Conservation (phyloP, 2,113 vertebrate genomes). For the Uria lomvia region DNA sequence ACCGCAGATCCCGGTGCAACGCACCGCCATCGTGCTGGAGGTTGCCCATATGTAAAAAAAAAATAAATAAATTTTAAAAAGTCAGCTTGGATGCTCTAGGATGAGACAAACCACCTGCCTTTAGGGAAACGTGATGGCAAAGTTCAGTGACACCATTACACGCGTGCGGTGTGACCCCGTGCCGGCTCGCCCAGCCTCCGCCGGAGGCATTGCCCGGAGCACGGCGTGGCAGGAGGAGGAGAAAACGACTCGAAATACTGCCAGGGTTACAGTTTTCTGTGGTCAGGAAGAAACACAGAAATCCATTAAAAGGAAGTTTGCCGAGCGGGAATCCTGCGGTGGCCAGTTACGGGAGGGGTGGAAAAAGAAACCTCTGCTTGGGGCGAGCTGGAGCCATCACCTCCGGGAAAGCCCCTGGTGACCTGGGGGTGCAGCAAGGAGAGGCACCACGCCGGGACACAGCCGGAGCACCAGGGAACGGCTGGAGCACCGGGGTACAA, state of each 20-base stretch:
- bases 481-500: rapidly evolving
- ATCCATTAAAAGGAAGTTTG: conserved; percentile 2
- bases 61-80: too few relatives aligned
- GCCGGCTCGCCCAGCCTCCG: not conserved
- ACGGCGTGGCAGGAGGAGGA: not conserved
- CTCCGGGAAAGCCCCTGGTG: not conserved
- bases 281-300: not conserved
- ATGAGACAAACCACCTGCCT: not conserved
- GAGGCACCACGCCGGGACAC: rapidly evolving
- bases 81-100: not conserved
- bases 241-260: rapidly evolving
- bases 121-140: rapidly evolving
- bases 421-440: not conserved
- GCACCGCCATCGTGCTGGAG: rapidly evolving
- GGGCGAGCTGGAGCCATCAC: not conserved
- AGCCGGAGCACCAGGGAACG: rapidly evolving
- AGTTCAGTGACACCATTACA: rapidly evolving
- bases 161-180: rapidly evolving
- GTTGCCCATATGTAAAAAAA: not conserved
- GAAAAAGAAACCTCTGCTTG: not conserved
- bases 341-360: not conserved
- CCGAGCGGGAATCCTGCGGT: not conserved
- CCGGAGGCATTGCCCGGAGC: not conserved
- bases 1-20: rapidly evolving
- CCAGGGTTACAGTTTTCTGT: not conserved